Base-by-base conservation (phyloP, 2,113 vertebrate species). In the Engystomops pustulosus region DNA sequence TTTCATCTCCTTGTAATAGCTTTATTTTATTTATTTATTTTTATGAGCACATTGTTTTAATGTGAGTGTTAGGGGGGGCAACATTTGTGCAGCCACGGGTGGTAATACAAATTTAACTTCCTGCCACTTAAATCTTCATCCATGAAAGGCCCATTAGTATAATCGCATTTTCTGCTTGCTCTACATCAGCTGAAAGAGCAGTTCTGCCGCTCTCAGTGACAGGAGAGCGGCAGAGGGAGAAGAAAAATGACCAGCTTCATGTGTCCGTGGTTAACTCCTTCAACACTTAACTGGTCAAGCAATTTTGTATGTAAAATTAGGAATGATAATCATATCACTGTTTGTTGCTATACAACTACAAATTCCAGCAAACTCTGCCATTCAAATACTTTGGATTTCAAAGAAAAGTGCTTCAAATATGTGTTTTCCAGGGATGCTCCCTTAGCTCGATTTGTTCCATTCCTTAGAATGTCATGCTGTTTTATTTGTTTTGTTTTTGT, bases 91-190 rank as follows among this genome's bases (percentile, higher is more conserved):
- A 85, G 81, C 86, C 51, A 83, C 74, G 55, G 84, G 86, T 80
- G 86, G 86, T 85, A 86, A 86, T 86, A 87, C 87, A 88, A 87
- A 88, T 88, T 87, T 88, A 87, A 83, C 86, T 84, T 83, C 79
- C 87, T 18, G 84, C 78, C 87, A 87, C 87, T 88, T 88, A 88
- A 88, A 87, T 88, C 84, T 88, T 81, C 86, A 86, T 86, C 87
- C 86, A 82, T 87, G 87, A 88, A 88, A 88, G 87, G 81, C 84
- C 86, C 86, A 88, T 88, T 88, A 88, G 87, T 88, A 85, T 87
- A 88, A 88, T 88, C 87, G 67, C 84, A 79, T 83, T 79, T 80
- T 86, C 80, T 85, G 84, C 84, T 86, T 86, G 84, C 87, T 85
- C 55, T 87, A 81, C 80, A 87, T 87, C 87, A 86, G 86, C 87